Conservation (phyloP, 2,888 invertebrate genomes). For the Ceraclea dissimilis region DNA sequence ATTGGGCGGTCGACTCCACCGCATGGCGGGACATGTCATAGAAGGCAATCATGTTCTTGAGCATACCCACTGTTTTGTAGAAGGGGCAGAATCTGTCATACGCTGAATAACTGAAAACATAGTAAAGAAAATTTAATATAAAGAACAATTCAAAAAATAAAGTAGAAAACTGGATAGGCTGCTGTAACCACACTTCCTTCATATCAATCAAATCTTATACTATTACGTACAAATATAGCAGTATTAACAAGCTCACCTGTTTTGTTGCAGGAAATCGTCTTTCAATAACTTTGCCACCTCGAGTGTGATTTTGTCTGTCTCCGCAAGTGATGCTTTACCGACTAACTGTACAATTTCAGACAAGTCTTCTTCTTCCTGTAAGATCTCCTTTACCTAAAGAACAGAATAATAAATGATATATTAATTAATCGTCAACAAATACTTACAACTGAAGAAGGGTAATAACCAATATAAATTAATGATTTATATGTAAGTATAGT, state of each 20-base stretch:
- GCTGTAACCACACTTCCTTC: too few relatives aligned
- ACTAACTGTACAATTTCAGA: conserved; percentile 99
- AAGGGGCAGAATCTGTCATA: conserved; percentile 99
- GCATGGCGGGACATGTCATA: conserved; percentile 98
- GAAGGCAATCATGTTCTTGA: conserved; percentile 95
- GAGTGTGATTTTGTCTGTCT: conserved; percentile 97
- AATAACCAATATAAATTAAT: too few relatives aligned
- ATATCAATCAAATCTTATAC: too few relatives aligned
- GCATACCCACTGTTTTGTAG: conserved; percentile 99
- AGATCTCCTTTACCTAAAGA: conserved; percentile 70
- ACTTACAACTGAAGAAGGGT: too few relatives aligned
- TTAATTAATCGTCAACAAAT: too few relatives aligned
- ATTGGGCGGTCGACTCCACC: conserved; percentile 96
- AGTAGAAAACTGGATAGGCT: not conserved
- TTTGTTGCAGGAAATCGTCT: conserved; percentile 99
- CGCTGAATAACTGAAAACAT: conserved; percentile 61
- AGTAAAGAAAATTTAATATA: not conserved
- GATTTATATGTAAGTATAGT: too few relatives aligned
- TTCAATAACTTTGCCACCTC: conserved; percentile 97
- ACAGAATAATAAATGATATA: not conserved
- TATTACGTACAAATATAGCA: too few relatives aligned
- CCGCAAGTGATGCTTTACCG: conserved; percentile 97
- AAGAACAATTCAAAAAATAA: not conserved
- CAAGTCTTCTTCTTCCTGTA: conserved; percentile 98
- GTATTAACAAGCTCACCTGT: too few relatives aligned